These are phyloP conservation scores for Otus sunia DNA, from an alignment of 2,113 vertebrate genomes.

Conservation along the genomic window DNA sequence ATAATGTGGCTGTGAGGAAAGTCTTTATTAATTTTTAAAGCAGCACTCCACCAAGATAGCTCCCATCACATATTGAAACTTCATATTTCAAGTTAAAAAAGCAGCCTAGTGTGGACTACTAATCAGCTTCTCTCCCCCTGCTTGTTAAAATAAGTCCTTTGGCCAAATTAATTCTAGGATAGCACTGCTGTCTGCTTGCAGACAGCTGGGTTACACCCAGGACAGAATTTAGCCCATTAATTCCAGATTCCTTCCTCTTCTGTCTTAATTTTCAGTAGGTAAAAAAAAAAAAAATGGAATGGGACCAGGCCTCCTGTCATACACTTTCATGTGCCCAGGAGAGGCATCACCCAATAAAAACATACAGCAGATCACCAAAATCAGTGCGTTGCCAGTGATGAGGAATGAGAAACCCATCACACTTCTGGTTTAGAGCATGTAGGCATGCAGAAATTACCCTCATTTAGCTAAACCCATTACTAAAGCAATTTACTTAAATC, in stretches of 20 bases:
- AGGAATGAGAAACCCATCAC: background rate
- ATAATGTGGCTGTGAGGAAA: slow-evolving; percentile 32
- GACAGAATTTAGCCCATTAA: background rate
- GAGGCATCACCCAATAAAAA: background rate
- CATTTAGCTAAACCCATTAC: background rate
- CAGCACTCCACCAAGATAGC: background rate
- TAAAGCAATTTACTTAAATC: background rate
- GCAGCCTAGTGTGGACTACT: background rate
- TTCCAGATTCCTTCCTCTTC: background rate
- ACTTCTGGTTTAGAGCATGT: background rate
- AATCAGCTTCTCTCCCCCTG: background rate
- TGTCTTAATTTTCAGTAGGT: background rate
- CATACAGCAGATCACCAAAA: background rate
- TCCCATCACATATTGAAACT: background rate
- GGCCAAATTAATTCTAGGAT: background rate
- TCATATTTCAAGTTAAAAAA: background rate
- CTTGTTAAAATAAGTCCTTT: background rate
- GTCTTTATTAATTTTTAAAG: slow-evolving; percentile 53
- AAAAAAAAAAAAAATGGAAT: background rate
- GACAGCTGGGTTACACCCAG: background rate
- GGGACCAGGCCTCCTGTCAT: background rate
- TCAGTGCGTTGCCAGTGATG: background rate
- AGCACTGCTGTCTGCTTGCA: background rate
- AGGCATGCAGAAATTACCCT: background rate
- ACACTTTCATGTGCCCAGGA: background rate